Percentiles rank a stretch among this genome's conserved stretches.
Conservation (phyloP, 1,140 invertebrate species). For the Drosophila burlai region DNA sequence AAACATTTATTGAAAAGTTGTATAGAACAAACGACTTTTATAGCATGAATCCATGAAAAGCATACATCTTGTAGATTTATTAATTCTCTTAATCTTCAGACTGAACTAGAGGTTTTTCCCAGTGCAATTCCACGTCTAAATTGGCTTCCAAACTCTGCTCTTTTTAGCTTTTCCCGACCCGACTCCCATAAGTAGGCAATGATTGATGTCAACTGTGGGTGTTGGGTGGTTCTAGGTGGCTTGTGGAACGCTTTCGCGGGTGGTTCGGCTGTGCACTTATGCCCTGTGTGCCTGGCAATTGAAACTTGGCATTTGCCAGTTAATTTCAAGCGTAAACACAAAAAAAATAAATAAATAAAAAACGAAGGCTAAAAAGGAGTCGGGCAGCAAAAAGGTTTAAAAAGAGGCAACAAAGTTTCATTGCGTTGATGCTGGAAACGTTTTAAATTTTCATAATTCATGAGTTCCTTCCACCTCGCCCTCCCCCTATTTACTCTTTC, state of each 20-base stretch:
- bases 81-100: too few relatives aligned
- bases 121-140: neutral
- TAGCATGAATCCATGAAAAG: neutral
- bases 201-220: conserved; percentile 59
- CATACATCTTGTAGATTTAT: neutral
- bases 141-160: neutral
- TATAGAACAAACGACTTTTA: too few relatives aligned
- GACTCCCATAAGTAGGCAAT: conserved; percentile 53
- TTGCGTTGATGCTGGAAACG: conserved; percentile 43
- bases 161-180: neutral
- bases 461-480: conserved; percentile 19
- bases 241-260: neutral
- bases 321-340: conserved; percentile 73
- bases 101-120: neutral
- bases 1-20: too few relatives aligned
- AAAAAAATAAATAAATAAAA: conserved; percentile 28
- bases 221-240: neutral
- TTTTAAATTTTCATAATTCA: conserved; percentile 81
- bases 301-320: conserved; percentile 73
- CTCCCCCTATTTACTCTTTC: conserved; percentile 19
- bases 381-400: conserved; percentile 11
- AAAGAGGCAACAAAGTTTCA: conserved; percentile 58
- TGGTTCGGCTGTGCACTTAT: conserved; percentile 14
- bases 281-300: conserved; percentile 60
- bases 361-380: conserved; percentile 5